phyloP scores from a whole-genome alignment of 2,888 invertebrate species.

The Melinopterus prodromus region DNA sequence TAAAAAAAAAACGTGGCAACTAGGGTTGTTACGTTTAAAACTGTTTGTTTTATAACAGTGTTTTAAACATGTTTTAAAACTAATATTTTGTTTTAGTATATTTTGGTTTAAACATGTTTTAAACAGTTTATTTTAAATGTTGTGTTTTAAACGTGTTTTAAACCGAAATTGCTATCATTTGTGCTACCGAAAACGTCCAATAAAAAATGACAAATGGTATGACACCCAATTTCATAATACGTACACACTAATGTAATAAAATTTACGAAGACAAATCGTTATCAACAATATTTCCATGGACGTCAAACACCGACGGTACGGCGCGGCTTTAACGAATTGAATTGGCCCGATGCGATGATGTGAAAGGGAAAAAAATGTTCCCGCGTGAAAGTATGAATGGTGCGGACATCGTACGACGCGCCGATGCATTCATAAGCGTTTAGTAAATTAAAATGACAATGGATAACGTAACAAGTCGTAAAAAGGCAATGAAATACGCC shows the following conservation, averaged over 20 bases:
- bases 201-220: background rate
- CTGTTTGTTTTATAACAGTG: too few relatives aligned
- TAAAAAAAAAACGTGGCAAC: too few relatives aligned
- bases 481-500: slow-evolving; percentile 18
- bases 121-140: too few relatives aligned
- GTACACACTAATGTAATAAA: background rate
- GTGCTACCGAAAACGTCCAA: background rate
- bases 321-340: background rate
- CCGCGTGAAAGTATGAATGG: slow-evolving; percentile 4
- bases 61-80: too few relatives aligned
- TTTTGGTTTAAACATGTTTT: too few relatives aligned
- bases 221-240: background rate
- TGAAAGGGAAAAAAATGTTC: background rate
- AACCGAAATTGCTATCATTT: too few relatives aligned
- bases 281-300: background rate
- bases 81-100: too few relatives aligned
- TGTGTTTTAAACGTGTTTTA: too few relatives aligned
- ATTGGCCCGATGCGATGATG: background rate
- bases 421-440: slow-evolving; percentile 38
- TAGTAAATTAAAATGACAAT: slow-evolving; percentile 44
- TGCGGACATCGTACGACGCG: slow-evolving; percentile 4
- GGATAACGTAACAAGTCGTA: slow-evolving; percentile 31
- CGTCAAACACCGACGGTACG: background rate
- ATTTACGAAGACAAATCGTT: background rate
- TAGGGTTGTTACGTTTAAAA: too few relatives aligned